Evolutionary conservation across 2,113 vertebrate species (phyloP), one percentile per base, ranked within the genome.

Genomic region (Pavo muticus): DNA sequence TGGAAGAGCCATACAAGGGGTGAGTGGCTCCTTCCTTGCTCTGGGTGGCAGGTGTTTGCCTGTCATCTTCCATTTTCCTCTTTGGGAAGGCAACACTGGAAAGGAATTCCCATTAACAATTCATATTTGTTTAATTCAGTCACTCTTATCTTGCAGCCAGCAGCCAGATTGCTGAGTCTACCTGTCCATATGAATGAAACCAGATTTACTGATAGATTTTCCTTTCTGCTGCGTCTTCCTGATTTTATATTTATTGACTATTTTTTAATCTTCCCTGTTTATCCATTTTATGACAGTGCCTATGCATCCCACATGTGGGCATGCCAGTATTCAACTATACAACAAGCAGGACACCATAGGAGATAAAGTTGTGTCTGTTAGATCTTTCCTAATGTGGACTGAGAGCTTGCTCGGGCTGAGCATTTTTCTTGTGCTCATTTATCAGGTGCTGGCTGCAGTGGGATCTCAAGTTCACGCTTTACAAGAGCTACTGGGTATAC

Each of bases 21-120:
- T 1, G 0, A 47, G 35, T 12, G 50, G 44, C 68, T 82, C 72
- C 35, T 29, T 61, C 30, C 60, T 57, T 60, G 57, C 2, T 0
- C 1, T 68, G 76, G 10, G 63, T 90, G 88, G 18, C 82, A 70
- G 84, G 57, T 71, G 57, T 52, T 87, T 75, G 74, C 56, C 56
- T 88, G 50, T 61, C 87, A 44, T 35, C 83, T 79, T 75, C 69
- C 44, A 17, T 72, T 29, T 73, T 48, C 20, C 35, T 17, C 47
- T 61, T 82, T 0, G 0, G 45, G 84, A 90, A 68, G 21, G 45
- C 50, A 86, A 1, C 13, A 10, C 63, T 39, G 64, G 70, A 59
- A 89, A 93, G 44, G 18, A 89, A 79, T 52, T 87, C 27, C 70
- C 47, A 73, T 69, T 65, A 92, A 56, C 7, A 45, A 37, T 18